Base-by-base conservation (phyloP, 2,797 vertebrate genomes). In the Telmatherina bonti region DNA sequence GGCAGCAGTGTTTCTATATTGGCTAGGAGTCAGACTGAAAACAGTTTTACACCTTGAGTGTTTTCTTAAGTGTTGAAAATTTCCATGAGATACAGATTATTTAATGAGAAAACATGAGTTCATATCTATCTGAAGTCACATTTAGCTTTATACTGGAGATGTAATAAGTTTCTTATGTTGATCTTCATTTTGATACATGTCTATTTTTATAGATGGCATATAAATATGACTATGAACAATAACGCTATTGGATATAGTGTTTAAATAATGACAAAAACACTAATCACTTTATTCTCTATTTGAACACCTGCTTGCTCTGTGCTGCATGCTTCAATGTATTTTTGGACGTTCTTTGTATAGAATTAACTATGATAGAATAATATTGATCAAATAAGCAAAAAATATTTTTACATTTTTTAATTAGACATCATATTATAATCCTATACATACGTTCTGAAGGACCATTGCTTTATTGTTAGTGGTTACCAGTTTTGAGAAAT, bases 1-100 rank as follows among this genome's bases (percentile, higher is more conserved):
- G 59, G 22, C 24, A 59, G 60, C 27, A 78, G 8, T 6, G 27
- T 58, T 72, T 43, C 56, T 11, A 43, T 2, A 1, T 49, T 52
- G 11, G 22, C 35, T 22, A n/a, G n/a, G n/a, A n/a, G n/a, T n/a
- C n/a, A 13, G 15, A 38, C 22, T 41, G 9, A 41, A 18, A 5
- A 15, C 24, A 27, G 62, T 63, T 64, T 64, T 53, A 26, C 20
- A 15, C 33, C 16, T 24, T 38, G 33, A 38, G 36, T 38, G 36
- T 15, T 15, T 38, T 15, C 4, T 38, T 16, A 4, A 38, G 36
- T 0, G 2, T 38, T 38, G 13, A 38, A 2, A 38, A 15, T 15
- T 38, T 38, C 12, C 36, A 38, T 12, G 11, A 38, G 36, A 38
- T 38, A 4, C 13, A 38, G 36, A 38, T 38, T 38, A 38, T 38